These are phyloP conservation scores for Euclidia mi DNA, from an alignment of 2,888 invertebrate species.

Conservation along the genomic window DNA sequence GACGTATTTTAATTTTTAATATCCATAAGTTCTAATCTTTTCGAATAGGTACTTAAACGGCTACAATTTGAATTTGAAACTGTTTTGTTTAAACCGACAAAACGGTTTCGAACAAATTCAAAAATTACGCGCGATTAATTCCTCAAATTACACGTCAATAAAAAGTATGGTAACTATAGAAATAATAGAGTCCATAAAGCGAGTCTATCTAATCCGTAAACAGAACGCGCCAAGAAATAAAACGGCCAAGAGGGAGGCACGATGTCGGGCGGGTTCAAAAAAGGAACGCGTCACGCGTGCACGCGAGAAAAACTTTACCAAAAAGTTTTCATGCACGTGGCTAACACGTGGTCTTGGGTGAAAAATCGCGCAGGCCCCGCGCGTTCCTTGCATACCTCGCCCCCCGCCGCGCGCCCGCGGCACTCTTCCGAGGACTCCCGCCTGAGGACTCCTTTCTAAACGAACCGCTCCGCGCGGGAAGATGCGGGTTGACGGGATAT, in stretches of 20 bases:
- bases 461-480: slow-evolving; percentile 63
- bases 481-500: slow-evolving; percentile 57
- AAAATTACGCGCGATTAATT: slow-evolving; percentile 53
- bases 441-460: slow-evolving; percentile 70
- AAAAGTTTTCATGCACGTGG: slow-evolving; percentile 85
- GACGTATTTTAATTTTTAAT: slow-evolving; percentile 81
- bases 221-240: slow-evolving; percentile 44
- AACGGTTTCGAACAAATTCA: slow-evolving; percentile 60
- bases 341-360: slow-evolving; percentile 86
- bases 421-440: slow-evolving; percentile 41
- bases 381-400: slow-evolving; percentile 70
- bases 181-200: slow-evolving; percentile 38
- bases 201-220: slow-evolving; percentile 42
- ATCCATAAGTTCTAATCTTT: slow-evolving; percentile 77
- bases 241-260: slow-evolving; percentile 30
- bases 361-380: slow-evolving; percentile 85
- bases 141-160: slow-evolving; percentile 47
- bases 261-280: slow-evolving; percentile 34
- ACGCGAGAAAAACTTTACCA: slow-evolving; percentile 72
- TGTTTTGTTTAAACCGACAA: slow-evolving; percentile 63
- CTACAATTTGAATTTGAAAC: slow-evolving; percentile 64
- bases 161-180: slow-evolving; percentile 44
- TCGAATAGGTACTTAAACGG: slow-evolving; percentile 68
- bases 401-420: slow-evolving; percentile 47
- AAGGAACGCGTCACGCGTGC: slow-evolving; percentile 47